These are phyloP conservation scores for Tetranychus cinnabarinus DNA, from an alignment of 1,140 invertebrate species.

Conservation along the genomic window DNA sequence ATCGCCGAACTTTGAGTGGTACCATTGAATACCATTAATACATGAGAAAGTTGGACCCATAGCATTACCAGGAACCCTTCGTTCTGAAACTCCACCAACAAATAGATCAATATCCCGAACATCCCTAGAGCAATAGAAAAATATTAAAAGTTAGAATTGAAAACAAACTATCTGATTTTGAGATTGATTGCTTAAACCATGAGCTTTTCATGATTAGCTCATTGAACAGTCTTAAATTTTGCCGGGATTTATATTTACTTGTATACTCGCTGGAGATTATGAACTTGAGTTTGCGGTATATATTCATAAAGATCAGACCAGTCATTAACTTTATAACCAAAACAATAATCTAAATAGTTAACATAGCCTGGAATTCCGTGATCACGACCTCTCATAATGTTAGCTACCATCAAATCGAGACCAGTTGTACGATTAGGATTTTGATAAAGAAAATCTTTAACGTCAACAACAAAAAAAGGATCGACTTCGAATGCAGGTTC, in stretches of 20 bases:
- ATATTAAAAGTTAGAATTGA: too few relatives aligned
- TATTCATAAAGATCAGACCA: conserved; percentile 23
- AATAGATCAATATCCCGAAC: conserved; percentile 40
- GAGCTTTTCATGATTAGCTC: conserved; percentile 27
- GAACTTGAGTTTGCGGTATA: conserved; percentile 6
- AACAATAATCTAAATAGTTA: conserved; percentile 40
- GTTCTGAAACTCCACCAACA: conserved; percentile 31
- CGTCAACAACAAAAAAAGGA: conserved; percentile 20
- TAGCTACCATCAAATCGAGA: conserved; percentile 12
- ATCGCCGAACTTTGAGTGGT: conserved; percentile 43
- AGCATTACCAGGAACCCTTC: conserved; percentile 36
- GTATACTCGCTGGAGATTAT: conserved; percentile 1
- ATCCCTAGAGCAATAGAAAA: background rate
- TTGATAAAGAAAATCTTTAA: conserved; percentile 45
- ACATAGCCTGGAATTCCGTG: conserved; percentile 31
- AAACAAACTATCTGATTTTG: background rate
- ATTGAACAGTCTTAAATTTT: conserved; percentile 43
- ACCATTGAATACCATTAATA: conserved; percentile 80
- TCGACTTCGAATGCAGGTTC: conserved; percentile 2
- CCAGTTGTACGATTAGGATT: conserved; percentile 13
- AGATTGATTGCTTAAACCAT: too few relatives aligned
- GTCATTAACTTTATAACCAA: conserved; percentile 27
- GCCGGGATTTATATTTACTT: background rate
- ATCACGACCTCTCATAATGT: conserved; percentile 27
- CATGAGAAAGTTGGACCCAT: conserved; percentile 89